A percentile compares a stretch with the other conserved stretches of the same genome.
Evolutionary conservation across 2,888 invertebrate species (phyloP).

Genomic region (Dicyrtoma fusca): DNA sequence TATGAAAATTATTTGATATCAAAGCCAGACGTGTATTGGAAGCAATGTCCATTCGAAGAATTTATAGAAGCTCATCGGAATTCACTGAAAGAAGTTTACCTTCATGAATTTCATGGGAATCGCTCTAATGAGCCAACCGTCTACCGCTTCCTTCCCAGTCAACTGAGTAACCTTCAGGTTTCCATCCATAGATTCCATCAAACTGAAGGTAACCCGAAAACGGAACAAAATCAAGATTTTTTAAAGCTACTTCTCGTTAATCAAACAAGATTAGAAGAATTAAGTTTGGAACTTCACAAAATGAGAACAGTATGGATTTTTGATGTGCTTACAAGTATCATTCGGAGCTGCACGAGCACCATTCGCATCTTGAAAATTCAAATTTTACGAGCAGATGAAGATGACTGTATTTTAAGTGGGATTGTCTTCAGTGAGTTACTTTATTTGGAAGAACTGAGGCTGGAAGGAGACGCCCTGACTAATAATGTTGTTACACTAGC

Average conservation of each 20-base stretch:
- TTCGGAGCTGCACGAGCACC: not conserved
- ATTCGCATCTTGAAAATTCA: conserved; percentile 13
- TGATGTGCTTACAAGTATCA: not conserved
- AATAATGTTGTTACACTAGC: conserved; percentile 4
- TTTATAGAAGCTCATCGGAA: conserved; percentile 18
- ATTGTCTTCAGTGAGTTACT: conserved; percentile 8
- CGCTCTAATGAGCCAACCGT: not conserved
- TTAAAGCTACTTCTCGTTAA: not conserved
- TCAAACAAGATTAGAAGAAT: conserved; percentile 7
- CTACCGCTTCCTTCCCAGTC: not conserved
- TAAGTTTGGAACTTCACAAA: conserved; percentile 24
- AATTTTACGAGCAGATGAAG: conserved; percentile 13
- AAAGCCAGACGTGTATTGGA: conserved; percentile 9
- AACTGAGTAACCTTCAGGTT: conserved; percentile 1
- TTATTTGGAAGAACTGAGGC: conserved; percentile 16
- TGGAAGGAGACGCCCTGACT: conserved; percentile 24
- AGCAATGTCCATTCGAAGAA: conserved; percentile 2
- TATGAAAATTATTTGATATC: conserved; percentile 24
- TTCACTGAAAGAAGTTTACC: conserved; percentile 14
- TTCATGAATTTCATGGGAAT: conserved; percentile 23
- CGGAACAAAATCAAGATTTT: conserved; percentile 23
- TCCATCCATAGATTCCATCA: conserved; percentile 25
- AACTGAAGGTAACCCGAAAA: not conserved
- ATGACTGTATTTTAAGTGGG: conserved; percentile 21
- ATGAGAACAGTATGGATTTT: conserved; percentile 14